These are phyloP conservation scores for Erannis defoliaria DNA, from an alignment of 2,888 invertebrate genomes.

Conservation along the genomic window DNA sequence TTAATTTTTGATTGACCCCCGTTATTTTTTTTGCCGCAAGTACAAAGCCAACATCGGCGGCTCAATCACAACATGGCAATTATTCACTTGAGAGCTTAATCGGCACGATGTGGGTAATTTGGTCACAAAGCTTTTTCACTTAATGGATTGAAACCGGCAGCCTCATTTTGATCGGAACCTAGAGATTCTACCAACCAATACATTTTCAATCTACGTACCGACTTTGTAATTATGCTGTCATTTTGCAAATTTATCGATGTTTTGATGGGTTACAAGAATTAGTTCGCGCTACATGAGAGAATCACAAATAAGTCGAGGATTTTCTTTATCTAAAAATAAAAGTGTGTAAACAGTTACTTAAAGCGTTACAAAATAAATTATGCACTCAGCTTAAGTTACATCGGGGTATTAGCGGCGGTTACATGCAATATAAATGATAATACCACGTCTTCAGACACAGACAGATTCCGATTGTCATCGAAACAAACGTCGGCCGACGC, in stretches of 20 bases:
- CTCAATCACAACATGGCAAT: conserved; percentile 63
- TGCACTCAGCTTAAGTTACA: conserved; percentile 59
- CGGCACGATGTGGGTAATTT: conserved; percentile 61
- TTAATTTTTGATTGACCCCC: conserved; percentile 42
- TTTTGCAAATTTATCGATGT: conserved; percentile 70
- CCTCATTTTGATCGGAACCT: conserved; percentile 46
- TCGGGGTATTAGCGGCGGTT: conserved; percentile 56
- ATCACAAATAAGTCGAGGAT: conserved; percentile 24
- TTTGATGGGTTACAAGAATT: conserved; percentile 67
- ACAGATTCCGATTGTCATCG: conserved; percentile 81
- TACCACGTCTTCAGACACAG: conserved; percentile 69
- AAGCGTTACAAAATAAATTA: conserved; percentile 63
- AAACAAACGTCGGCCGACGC: conserved; percentile 70
- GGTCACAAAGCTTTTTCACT: conserved; percentile 58
- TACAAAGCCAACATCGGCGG: conserved; percentile 58
- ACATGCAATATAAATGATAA: conserved; percentile 74
- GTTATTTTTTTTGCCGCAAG: conserved; percentile 38
- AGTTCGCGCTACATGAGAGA: conserved; percentile 55
- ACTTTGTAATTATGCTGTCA: conserved; percentile 72
- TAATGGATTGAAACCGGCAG: conserved; percentile 65
- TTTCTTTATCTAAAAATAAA: conserved; percentile 31
- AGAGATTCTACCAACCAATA: conserved; percentile 55
- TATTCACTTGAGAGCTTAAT: conserved; percentile 59
- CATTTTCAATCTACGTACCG: conserved; percentile 63
- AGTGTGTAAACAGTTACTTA: conserved; percentile 45